These are phyloP conservation scores for Caloenas nicobarica DNA, from an alignment of 2,113 vertebrate species.

Conservation along the genomic window DNA sequence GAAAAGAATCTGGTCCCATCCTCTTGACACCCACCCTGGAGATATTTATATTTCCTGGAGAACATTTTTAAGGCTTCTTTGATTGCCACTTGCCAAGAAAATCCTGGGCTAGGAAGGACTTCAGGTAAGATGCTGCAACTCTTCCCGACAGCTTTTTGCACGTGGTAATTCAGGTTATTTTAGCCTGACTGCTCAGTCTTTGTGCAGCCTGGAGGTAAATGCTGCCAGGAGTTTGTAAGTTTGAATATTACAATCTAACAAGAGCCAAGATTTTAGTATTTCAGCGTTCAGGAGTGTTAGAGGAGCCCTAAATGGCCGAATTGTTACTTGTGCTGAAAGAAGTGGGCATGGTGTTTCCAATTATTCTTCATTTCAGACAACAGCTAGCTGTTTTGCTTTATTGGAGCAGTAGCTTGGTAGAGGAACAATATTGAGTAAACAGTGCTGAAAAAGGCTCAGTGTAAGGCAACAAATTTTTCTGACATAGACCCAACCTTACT, in stretches of 20 bases:
- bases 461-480: conserved; percentile 68
- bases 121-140: not conserved
- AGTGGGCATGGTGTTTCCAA: conserved; percentile 67
- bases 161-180: not conserved
- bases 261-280: not conserved
- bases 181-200: fast-evolving
- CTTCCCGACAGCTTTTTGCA: not conserved
- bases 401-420: conserved; percentile 47
- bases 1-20: too few species aligned
- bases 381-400: conserved; percentile 67
- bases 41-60: too few species aligned
- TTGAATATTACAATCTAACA: not conserved
- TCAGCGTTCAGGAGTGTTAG: conserved; percentile 26
- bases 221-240: conserved; percentile 27
- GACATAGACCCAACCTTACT: conserved; percentile 71
- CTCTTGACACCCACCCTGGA: too few species aligned
- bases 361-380: conserved; percentile 71
- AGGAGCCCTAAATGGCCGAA: conserved; percentile 68
- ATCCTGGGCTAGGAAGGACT: not conserved
- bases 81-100: not conserved
- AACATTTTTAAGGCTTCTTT: too few species aligned
- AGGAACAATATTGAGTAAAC: conserved; percentile 55
- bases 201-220: fast-evolving
- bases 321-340: conserved; percentile 67
- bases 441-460: conserved; percentile 44